phyloP scores from a whole-genome alignment of 2,888 invertebrate genomes.

The Hesperia comma region DNA sequence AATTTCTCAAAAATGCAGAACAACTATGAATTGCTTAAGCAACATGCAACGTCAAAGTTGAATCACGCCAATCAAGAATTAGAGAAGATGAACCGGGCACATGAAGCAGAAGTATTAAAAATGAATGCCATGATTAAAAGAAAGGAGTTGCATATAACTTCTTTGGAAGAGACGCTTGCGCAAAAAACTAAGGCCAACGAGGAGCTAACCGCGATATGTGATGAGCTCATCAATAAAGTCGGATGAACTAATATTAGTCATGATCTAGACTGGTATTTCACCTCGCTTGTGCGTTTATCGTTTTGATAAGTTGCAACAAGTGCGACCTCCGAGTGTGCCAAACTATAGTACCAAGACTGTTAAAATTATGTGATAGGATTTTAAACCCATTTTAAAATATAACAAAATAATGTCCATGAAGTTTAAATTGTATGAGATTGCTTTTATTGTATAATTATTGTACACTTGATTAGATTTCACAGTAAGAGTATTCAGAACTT shows the following conservation, averaged over 20 bases:
- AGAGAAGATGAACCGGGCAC: slow-evolving; percentile 87
- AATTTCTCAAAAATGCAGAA: slow-evolving; percentile 90
- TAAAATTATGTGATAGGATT: slow-evolving; percentile 68
- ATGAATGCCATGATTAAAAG: slow-evolving; percentile 94
- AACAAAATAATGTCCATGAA: background rate
- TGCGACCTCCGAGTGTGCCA: slow-evolving; percentile 64
- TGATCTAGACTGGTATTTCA: slow-evolving; percentile 55
- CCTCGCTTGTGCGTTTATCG: slow-evolving; percentile 69
- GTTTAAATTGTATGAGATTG: background rate
- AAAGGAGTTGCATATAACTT: slow-evolving; percentile 92
- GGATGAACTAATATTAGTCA: slow-evolving; percentile 60
- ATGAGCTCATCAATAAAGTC: slow-evolving; percentile 92
- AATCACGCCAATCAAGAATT: slow-evolving; percentile 90
- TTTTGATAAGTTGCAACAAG: slow-evolving; percentile 67
- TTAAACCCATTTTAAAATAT: slow-evolving; percentile 4
- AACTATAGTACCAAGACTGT: slow-evolving; percentile 67
- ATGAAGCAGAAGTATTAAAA: slow-evolving; percentile 92
- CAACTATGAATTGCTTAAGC: slow-evolving; percentile 93
- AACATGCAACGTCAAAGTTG: slow-evolving; percentile 94
- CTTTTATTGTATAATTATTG: slow-evolving; percentile 26
- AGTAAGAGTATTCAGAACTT: background rate
- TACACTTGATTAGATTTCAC: slow-evolving; percentile 14
- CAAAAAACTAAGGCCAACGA: slow-evolving; percentile 95
- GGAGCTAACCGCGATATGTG: slow-evolving; percentile 95
- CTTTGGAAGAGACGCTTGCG: slow-evolving; percentile 91